phyloP scores from a whole-genome alignment of 1,140 invertebrate species.

The Caenorhabditis brenneri region DNA sequence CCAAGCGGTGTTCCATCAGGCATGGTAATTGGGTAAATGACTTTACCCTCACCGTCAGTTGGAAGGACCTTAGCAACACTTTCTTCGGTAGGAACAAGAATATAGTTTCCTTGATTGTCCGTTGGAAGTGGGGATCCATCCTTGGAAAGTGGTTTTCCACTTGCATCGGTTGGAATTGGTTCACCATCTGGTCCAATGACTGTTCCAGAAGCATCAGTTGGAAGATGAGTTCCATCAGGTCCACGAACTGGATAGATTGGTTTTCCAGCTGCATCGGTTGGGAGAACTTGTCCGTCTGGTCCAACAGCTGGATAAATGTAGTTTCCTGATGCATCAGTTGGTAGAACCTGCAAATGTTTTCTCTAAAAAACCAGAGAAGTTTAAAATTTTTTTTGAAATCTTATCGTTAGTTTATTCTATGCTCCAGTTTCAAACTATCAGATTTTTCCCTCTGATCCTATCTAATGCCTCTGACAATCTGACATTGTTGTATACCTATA shows the following conservation, averaged over 20 bases:
- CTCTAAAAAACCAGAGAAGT: too few relatives aligned
- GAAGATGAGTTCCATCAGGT: slow-evolving; percentile 41
- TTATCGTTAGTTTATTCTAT: too few relatives aligned
- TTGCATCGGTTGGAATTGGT: slow-evolving; percentile 43
- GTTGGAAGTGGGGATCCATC: slow-evolving; percentile 49
- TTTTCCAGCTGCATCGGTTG: slow-evolving; percentile 43
- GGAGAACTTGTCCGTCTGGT: slow-evolving; percentile 42
- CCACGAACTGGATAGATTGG: slow-evolving; percentile 39
- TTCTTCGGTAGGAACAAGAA: slow-evolving; percentile 20
- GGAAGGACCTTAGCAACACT: slow-evolving; percentile 14
- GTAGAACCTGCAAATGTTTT: background rate
- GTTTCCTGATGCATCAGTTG: slow-evolving; percentile 43
- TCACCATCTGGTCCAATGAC: slow-evolving; percentile 3
- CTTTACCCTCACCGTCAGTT: slow-evolving; percentile 38
- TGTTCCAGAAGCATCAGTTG: slow-evolving; percentile 53
- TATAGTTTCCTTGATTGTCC: slow-evolving; percentile 37
- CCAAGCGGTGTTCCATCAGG: slow-evolving; percentile 44
- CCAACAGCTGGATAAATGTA: slow-evolving; percentile 40
- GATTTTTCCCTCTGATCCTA: too few relatives aligned
- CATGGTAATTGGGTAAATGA: slow-evolving; percentile 25
- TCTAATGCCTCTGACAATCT: too few relatives aligned
- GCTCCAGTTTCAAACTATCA: too few relatives aligned
- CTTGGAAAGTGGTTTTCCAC: slow-evolving; percentile 42
- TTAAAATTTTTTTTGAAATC: too few relatives aligned
- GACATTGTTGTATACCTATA: too few relatives aligned